A percentile compares a stretch with the other conserved stretches of the same genome.
Conservation (phyloP, 2,888 invertebrate species). For the Seladonia tumulorum region DNA sequence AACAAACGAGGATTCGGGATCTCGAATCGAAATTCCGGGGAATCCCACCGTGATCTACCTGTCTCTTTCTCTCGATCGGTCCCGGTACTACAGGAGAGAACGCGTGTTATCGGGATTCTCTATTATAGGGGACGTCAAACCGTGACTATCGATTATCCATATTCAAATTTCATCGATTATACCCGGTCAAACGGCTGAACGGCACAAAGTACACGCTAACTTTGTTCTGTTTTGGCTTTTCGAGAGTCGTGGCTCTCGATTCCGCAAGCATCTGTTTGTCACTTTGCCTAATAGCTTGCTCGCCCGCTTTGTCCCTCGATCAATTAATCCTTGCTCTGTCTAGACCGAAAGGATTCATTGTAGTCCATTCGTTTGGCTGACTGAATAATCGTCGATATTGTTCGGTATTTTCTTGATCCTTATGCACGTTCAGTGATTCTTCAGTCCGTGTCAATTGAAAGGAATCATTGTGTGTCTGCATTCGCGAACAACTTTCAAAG, state of each 20-base stretch:
- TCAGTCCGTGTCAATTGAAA: not conserved
- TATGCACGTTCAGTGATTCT: not conserved
- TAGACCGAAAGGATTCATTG: not conserved
- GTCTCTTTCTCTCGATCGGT: not conserved
- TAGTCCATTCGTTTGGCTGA: not conserved
- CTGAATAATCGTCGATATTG: not conserved
- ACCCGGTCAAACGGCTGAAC: conserved; percentile 1
- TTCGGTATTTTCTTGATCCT: not conserved
- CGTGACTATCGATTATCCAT: conserved; percentile 15
- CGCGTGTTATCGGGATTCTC: conserved; percentile 19
- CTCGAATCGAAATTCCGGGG: conserved; percentile 13
- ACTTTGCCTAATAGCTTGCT: not conserved
- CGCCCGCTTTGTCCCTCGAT: not conserved
- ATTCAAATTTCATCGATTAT: conserved; percentile 16
- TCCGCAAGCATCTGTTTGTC: not conserved
- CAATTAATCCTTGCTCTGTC: not conserved
- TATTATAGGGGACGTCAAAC: conserved; percentile 7
- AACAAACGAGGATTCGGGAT: not conserved
- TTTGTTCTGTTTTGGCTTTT: not conserved
- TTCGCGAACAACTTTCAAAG: not conserved
- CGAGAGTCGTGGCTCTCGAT: not conserved
- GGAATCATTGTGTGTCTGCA: not conserved
- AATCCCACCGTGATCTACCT: not conserved
- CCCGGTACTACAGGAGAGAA: not conserved
- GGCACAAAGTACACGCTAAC: not conserved